Conservation (phyloP, 2,888 invertebrate species). For the Conomelus anceps region DNA sequence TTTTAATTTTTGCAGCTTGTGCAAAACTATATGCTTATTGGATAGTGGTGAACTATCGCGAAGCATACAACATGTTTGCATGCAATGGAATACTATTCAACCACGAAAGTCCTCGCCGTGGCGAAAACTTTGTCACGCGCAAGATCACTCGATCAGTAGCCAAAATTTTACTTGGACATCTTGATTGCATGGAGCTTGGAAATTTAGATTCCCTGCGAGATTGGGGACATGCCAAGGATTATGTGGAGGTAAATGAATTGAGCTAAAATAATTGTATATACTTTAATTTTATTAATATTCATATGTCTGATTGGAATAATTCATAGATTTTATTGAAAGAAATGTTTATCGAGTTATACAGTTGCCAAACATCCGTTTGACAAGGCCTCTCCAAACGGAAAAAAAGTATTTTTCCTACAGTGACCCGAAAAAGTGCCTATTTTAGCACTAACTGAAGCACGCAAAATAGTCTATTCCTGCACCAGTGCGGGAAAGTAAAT, state of each 20-base stretch:
- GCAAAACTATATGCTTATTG: constrained; percentile 94
- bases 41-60: constrained; percentile 93
- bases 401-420: too few relatives aligned
- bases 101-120: constrained; percentile 90
- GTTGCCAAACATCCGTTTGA: too few relatives aligned
- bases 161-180: constrained; percentile 84
- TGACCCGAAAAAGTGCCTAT: too few relatives aligned
- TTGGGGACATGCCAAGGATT: constrained; percentile 97
- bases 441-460: too few relatives aligned
- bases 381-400: too few relatives aligned
- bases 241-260: constrained; percentile 65
- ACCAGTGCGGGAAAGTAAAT: too few relatives aligned
- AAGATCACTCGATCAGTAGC: constrained; percentile 97
- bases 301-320: not conserved
- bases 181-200: constrained; percentile 81
- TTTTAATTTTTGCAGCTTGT: constrained; percentile 57
- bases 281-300: not conserved
- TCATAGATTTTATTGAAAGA: too few relatives aligned
- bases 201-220: constrained; percentile 93
- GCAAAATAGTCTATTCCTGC: too few relatives aligned
- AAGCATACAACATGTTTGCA: constrained; percentile 91
- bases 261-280: too few relatives aligned
- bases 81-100: constrained; percentile 95
- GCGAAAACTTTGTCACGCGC: constrained; percentile 97
- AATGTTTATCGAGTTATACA: too few relatives aligned